phyloP scores from a whole-genome alignment of 2,797 vertebrate species.

The Catharus ustulatus region DNA sequence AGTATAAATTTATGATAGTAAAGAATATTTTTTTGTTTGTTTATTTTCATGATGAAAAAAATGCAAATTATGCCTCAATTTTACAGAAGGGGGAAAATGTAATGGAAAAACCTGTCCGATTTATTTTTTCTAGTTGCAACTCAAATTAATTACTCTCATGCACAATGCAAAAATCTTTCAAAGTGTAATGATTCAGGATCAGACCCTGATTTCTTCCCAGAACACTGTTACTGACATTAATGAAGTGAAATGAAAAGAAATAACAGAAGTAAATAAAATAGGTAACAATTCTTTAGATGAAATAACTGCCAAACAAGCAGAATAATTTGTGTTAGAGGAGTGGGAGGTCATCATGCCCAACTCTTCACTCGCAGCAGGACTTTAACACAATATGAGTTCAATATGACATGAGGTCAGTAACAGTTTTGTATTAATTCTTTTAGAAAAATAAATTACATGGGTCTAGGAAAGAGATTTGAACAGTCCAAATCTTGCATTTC shows the following conservation, averaged over 20 bases:
- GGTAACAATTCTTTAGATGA: not conserved
- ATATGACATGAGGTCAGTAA: not conserved
- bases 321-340: not conserved
- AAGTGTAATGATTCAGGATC: not conserved
- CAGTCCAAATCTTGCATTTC: not conserved
- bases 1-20: not conserved
- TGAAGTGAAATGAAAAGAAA: not conserved
- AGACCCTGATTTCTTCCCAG: not conserved
- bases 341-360: not conserved
- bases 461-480: not conserved
- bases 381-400: not conserved
- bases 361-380: not conserved
- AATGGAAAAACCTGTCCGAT: not conserved
- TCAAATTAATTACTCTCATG: not conserved
- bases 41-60: not conserved
- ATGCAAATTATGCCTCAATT: not conserved
- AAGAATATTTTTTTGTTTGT: not conserved
- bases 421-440: conserved; percentile 4
- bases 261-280: not conserved
- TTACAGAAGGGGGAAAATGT: not conserved
- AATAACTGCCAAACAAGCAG: not conserved
- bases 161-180: not conserved
- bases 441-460: not conserved
- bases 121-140: not conserved
- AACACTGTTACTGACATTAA: not conserved